Evolutionary conservation across 1,140 invertebrate species (phyloP), one percentile per base, ranked within the genome.

Genomic region (Drosophila sturtevanti): DNA sequence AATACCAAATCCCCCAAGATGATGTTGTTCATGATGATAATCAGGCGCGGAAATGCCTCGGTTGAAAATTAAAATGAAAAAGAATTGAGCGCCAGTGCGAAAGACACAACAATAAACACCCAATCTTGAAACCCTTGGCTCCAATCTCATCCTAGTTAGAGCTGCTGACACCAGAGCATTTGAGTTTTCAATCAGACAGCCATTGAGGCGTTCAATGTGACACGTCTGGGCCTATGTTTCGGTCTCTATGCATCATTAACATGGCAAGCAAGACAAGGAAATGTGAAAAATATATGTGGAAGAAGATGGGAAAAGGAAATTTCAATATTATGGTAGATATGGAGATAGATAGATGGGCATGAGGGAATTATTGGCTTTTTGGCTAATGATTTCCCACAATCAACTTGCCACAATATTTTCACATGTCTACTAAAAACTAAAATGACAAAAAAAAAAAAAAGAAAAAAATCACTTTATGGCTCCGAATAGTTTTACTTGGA

Each of bases 181-280:
- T 64, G 74, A 76, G 71, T 78, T 82, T 87, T 90, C 87, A 90
- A 82, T 90, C 87, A 90, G 79, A 21, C 51, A 63, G 79, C 70
- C 89, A 90, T 77, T 87, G 79, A 90, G 65, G 87, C 87, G 79
- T 87, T 61, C 60, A 68, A 44, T 65, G 56, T 62, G 72, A 74
- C 87, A 90, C 89, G 87, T 77, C 67, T 63, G 61, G 41, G 67
- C 41, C 66, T 48, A 35, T 31, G 52, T 51, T 60, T 64, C 54
- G 71, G 55, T 61, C 59, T 67, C 51, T 77, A 78, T 61, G 79
- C 79, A 87, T 87, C 75, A 87, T 87, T 86, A 82, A 79, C 75
- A 76, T 79, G 65, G 72, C 38, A 56, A 16, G 10, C 61, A 56
- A 16, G 10, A 41, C 38, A 51, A 24, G 34, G 34, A 35, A 35